phyloP scores from a whole-genome alignment of 2,797 vertebrate species.

The Cyclopterus lumpus region DNA sequence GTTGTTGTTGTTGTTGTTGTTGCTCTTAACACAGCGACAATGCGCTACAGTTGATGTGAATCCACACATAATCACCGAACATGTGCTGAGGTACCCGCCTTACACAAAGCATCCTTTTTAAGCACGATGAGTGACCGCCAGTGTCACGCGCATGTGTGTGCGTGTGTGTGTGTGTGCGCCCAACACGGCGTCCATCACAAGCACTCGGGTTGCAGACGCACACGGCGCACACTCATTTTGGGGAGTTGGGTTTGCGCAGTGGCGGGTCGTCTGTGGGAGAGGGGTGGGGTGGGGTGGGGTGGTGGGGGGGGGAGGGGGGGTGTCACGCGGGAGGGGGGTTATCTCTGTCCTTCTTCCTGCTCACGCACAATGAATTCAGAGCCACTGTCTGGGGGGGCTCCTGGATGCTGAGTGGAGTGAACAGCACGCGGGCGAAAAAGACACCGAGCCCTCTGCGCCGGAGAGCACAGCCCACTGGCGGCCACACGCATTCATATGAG shows the following conservation, averaged over 20 bases:
- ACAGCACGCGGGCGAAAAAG: not conserved
- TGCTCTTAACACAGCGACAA: not conserved
- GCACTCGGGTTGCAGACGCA: conserved; percentile 32
- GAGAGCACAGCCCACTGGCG: conserved; percentile 46
- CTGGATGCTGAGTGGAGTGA: conserved; percentile 47
- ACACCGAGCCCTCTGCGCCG: conserved; percentile 32
- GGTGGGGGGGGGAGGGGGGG: too few species aligned
- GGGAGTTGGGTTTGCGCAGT: conserved; percentile 57
- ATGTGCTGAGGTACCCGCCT: not conserved
- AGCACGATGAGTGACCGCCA: not conserved
- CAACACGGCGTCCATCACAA: conserved; percentile 22
- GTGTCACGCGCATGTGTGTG: conserved; percentile 5
- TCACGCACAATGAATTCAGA: conserved; percentile 23
- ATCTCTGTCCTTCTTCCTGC: not conserved
- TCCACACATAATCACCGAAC: not conserved
- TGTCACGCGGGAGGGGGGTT: not conserved
- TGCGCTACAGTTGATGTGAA: not conserved
- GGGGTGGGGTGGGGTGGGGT: too few species aligned
- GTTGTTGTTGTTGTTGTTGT: not conserved
- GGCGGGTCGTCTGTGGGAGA: conserved; percentile 15
- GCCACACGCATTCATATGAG: conserved; percentile 71
- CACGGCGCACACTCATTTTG: conserved; percentile 22
- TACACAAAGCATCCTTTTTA: not conserved
- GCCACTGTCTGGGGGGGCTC: conserved; percentile 12
- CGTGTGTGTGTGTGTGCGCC: too few species aligned